These are phyloP conservation scores for Bellardia bayeri DNA, from an alignment of 2,888 invertebrate genomes.

Conservation along the genomic window DNA sequence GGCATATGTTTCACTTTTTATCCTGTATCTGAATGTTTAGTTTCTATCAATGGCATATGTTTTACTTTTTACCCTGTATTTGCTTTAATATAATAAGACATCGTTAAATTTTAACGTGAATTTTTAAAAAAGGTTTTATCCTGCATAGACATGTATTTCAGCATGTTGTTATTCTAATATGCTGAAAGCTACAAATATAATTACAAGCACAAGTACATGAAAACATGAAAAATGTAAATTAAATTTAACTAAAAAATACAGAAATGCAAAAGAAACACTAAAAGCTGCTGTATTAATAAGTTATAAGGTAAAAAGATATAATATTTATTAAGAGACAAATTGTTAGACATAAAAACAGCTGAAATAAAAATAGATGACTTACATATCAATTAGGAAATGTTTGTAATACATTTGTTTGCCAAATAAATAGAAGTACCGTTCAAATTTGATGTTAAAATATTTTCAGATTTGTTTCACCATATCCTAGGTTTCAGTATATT, in stretches of 20 bases:
- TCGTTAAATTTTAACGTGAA: slow-evolving; percentile 53
- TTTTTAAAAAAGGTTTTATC: slow-evolving; percentile 37
- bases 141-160: slow-evolving; percentile 52
- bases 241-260: neutral
- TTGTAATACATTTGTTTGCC: too few species aligned
- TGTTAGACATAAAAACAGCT: neutral
- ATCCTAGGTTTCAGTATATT: too few species aligned
- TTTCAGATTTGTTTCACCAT: too few species aligned
- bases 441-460: too few species aligned
- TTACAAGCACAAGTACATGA: slow-evolving; percentile 22
- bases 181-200: slow-evolving; percentile 61
- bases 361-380: too few species aligned
- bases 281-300: neutral
- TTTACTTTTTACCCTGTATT: slow-evolving; percentile 10
- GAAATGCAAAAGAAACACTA: neutral
- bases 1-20: neutral
- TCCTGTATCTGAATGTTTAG: slow-evolving; percentile 5
- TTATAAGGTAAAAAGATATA: neutral
- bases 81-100: slow-evolving; percentile 45
- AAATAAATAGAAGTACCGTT: too few species aligned
- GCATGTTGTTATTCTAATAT: slow-evolving; percentile 42
- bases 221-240: slow-evolving; percentile 39
- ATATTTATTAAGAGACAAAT: slow-evolving; percentile 6
- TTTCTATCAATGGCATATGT: neutral
- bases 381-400: too few species aligned